Base-by-base conservation (phyloP, 2,888 invertebrate species). In the Petrophora chlorosata region DNA sequence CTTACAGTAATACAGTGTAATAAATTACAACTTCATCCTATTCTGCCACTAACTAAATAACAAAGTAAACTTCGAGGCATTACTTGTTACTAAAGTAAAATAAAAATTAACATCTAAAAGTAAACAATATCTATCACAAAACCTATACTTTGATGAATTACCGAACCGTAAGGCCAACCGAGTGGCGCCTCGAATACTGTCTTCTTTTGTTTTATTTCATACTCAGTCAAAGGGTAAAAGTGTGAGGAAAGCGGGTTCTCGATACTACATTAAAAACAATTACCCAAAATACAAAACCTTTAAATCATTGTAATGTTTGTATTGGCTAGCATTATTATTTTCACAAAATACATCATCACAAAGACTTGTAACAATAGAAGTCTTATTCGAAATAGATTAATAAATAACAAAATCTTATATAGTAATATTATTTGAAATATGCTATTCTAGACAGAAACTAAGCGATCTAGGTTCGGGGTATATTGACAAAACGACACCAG, bases 341-440 rank as follows among this genome's bases (percentile, higher is more conserved):
- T 70, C 70, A 73, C 72, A 73, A 69, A 75, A 73, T 70, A 78
- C 74, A 79, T 80, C 73, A 79, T 79, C 81, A 83, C 82, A 76
- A 73, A 72, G 73, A 78, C 70, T 67, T 61, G 65, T 76, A 85
- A 85, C 82, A 80, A 82, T 82, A 76, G 75, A 82, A 83, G 81
- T 83, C 85, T 84, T 80, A 79, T 78, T 74, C 75, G 79, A 81
- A 80, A 79, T 85, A 86, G 81, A 80, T 84, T 81, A 86, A 85
- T 88, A 88, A 88, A 88, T 88, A 88, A 88, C 88, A 87, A 86
- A 88, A 84, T 73, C 84, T 86, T 86, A 87, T 65, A 79, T 69
- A 57, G 43, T 72, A 79, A 63, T 71, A 73, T 72, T 66, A 70
- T 70, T 54, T 63, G 61, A 63, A 62, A 70, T 76, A 78, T 60